phyloP scores from a whole-genome alignment of 2,797 vertebrate species.

The Melopsittacus undulatus region DNA sequence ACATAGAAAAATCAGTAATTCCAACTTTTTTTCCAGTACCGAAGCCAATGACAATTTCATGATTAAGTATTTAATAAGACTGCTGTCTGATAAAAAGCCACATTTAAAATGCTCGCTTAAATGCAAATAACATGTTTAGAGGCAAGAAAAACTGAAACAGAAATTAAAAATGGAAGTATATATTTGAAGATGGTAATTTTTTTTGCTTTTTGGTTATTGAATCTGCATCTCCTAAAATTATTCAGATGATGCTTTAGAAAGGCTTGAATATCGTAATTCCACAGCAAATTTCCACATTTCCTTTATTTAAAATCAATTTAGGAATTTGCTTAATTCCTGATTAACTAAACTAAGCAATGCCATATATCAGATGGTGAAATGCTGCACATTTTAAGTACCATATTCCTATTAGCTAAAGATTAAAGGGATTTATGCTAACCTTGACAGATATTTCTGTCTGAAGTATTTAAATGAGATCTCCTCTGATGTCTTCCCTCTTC shows the following conservation, averaged over 20 bases:
- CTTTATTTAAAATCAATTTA: conserved; percentile 8
- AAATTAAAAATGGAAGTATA: not conserved
- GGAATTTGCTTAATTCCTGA: not conserved
- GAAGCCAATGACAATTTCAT: not conserved
- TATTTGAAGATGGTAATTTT: not conserved
- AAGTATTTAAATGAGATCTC: not conserved
- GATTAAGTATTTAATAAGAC: not conserved
- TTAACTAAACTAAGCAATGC: not conserved
- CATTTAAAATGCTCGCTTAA: not conserved
- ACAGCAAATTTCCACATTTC: not conserved
- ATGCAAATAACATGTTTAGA: not conserved
- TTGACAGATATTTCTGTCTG: not conserved
- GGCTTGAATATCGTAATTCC: not conserved
- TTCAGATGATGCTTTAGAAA: not conserved
- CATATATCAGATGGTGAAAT: not conserved
- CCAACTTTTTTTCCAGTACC: not conserved
- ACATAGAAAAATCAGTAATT: not conserved
- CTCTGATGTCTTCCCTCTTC: not conserved
- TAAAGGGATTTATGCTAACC: not conserved
- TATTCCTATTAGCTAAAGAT: not conserved
- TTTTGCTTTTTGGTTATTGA: not conserved
- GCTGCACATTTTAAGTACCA: not conserved
- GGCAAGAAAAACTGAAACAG: not conserved
- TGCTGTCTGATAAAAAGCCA: not conserved
- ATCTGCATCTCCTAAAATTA: not conserved